Conservation (phyloP, 2,113 vertebrate genomes). For the Zapornia atra region DNA sequence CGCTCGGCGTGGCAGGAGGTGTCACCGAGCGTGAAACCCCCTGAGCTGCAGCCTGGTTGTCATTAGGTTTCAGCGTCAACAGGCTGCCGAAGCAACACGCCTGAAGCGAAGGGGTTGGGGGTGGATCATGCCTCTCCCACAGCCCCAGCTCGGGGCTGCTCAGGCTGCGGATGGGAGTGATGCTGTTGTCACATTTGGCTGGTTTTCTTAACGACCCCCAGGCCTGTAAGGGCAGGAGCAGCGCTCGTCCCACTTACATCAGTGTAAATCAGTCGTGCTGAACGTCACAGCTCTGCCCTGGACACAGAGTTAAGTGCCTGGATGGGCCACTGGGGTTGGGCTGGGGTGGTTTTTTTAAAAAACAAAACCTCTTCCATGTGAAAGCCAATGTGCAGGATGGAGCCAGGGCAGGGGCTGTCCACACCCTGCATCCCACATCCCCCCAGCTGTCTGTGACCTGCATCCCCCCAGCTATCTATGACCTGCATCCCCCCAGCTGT, state of each 20-base stretch:
- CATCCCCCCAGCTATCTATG: too few relatives aligned
- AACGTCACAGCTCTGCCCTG: not conserved
- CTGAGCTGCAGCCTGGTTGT: not conserved
- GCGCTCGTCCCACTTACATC: not conserved
- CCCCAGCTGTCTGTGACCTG: too few relatives aligned
- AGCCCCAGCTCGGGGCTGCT: not conserved
- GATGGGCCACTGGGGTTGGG: not conserved
- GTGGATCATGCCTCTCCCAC: not conserved
- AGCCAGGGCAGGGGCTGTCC: too few relatives aligned
- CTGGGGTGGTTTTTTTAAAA: not conserved
- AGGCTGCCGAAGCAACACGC: not conserved
- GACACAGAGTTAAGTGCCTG: not conserved
- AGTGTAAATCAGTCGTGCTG: not conserved
- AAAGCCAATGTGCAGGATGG: too few relatives aligned
- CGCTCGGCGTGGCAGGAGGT: not conserved
- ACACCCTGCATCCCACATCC: too few relatives aligned
- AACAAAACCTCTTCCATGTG: not conserved
- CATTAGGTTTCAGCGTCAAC: slow-evolving; percentile 17
- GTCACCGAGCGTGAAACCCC: not conserved
- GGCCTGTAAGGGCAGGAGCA: not conserved
- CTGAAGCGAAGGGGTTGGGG: not conserved
- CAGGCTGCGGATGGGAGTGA: not conserved
- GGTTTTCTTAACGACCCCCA: not conserved
- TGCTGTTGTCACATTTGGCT: not conserved
- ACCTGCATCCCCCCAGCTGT: too few relatives aligned